Base-by-base conservation (phyloP, 2,797 vertebrate genomes). In the Pseudopleuronectes americanus region DNA sequence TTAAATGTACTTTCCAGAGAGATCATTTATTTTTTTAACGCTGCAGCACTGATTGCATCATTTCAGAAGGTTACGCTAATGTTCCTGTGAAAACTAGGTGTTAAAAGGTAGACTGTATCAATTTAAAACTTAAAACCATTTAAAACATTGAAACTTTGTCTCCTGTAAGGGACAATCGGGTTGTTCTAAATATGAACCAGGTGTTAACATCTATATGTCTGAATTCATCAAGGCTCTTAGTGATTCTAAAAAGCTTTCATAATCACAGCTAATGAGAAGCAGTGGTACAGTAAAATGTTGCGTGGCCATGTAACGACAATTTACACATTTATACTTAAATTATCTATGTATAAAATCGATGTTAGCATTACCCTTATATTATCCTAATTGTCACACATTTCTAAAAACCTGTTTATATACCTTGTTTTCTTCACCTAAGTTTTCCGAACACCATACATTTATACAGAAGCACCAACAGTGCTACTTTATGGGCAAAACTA, bases 181-280 rank as follows among this genome's bases (percentile, higher is more conserved):
- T 31, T 52, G 9, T 41, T 41, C 38, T 41, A 14, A 41, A 59
- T 64, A 60, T 68, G 57, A 57, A 63, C 81, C 76, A 84, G 71
- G 83, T 77, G 74, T 83, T 86, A 54, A 55, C 49, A 78, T 67
- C 71, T 47, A 63, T 19, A 17, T 62, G 43, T 74, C 41, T 58
- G 60, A 75, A 84, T 80, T 58, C 45, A 77, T 72, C 48, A 62
- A 58, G 47, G 57, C 21, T 77, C 52, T 51, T 53, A 47, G 55
- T 51, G 58, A 79, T 64, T 55, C 79, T 13, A 45, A 45, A 16
- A n/a, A 48, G 19, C 47, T 19, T 48, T 21, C 26, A 7, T 8
- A 14, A 56, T 62, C 14, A 64, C 57, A 38, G 24, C 64, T 59
- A 80, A 76, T 66, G 53, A 57, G 26, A 57, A 57, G 48, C 14